Base-by-base conservation (phyloP, 2,888 invertebrate genomes). In the Lepas anatifera region DNA sequence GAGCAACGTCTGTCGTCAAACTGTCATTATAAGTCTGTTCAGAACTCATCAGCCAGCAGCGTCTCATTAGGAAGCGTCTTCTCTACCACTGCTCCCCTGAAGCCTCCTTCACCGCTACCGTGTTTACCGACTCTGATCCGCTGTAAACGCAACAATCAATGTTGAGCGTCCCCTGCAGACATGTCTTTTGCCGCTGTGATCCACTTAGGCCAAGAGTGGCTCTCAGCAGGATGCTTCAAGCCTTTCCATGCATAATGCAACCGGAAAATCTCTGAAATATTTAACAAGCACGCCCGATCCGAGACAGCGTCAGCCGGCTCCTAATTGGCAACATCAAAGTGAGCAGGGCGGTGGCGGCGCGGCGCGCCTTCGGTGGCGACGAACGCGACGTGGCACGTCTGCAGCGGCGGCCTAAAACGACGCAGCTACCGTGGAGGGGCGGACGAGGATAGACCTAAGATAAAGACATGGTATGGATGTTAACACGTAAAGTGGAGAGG, bases 281-380 rank as follows among this genome's bases (percentile, higher is more conserved):
- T 52, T 52, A 52, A 52, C 52, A 52, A 52, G 52, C 52, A 52
- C 11, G 29, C 29, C 52, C 29, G 52, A 52, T 52, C 27, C 27
- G 27, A 3, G 13, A 22, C 11, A 16, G 3, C 27, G 11, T 4
- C 13, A 16, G 27, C 29, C 52, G 52, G 29, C 52, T 52, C 29
- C 52, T 52, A 52, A 52, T 52, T 52, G 52, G 52, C 29, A 29
- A 52, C 52, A 52, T 52, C 52, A 52, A 52, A 52, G 52, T 29
- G 4, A 29, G 16, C 52, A n/a, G n/a, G n/a, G n/a, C n/a, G n/a
- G n/a, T n/a, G n/a, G n/a, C 50, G n/a, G 50, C 52, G 27, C 52
- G 1, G 29, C 48, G 48, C 25, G 41, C 16, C 16, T 10, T 16
- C 2, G 25, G 48, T 18, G 48, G 48, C 48, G 48, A 18, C 48